phyloP scores from a whole-genome alignment of 2,113 vertebrate species.

The Chloropsis hardwickii region DNA sequence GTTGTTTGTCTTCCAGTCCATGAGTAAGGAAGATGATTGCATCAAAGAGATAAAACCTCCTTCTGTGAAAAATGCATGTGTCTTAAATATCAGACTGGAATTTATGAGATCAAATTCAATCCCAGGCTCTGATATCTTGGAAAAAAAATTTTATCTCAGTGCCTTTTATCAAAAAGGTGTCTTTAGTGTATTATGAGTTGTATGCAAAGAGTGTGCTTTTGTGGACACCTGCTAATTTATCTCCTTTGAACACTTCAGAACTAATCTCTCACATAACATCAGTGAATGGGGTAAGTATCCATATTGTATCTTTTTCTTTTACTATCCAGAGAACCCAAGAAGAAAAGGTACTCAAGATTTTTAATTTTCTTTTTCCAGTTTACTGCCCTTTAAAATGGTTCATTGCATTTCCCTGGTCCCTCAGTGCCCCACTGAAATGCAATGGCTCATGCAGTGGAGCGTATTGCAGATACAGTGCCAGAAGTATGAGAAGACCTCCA shows the following conservation, averaged over 20 bases:
- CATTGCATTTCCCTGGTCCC: neutral
- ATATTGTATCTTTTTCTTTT: neutral
- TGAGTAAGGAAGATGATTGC: neutral
- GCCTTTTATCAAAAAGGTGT: neutral
- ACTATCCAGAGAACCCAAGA: neutral
- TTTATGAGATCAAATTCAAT: neutral
- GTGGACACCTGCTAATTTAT: neutral
- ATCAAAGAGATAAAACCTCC: neutral
- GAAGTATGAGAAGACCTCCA: accelerated
- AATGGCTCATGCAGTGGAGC: accelerated
- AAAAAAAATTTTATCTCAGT: neutral
- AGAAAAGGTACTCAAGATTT: neutral
- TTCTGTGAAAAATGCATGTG: neutral
- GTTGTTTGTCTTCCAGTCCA: neutral
- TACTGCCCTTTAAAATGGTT: neutral
- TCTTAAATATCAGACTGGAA: neutral
- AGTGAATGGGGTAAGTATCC: neutral
- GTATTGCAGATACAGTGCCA: neutral
- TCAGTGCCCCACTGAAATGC: neutral
- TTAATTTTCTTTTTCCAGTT: neutral
- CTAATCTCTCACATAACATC: neutral
- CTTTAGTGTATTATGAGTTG: neutral
- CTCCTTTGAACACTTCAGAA: neutral
- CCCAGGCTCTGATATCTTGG: accelerated
- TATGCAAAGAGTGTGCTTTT: neutral